Conservation (phyloP, 1,140 invertebrate genomes). For the Pseudoatta argentina region DNA sequence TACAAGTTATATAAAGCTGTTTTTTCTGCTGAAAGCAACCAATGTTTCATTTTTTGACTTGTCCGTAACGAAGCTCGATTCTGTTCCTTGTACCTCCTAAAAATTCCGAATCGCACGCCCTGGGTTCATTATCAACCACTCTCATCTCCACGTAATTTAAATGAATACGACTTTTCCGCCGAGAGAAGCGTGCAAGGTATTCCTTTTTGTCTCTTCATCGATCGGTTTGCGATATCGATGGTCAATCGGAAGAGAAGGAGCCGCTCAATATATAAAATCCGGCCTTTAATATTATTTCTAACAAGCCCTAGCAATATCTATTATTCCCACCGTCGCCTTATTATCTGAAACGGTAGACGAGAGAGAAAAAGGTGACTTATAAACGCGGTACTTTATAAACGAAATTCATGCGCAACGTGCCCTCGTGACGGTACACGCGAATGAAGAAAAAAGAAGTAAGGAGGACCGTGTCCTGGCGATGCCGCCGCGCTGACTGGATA, state of each 20-base stretch:
- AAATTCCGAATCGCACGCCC: constrained; percentile 43
- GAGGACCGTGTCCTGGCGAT: constrained; percentile 56
- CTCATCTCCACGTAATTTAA: constrained; percentile 61
- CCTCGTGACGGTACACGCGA: constrained; percentile 40
- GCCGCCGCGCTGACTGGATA: constrained; percentile 74
- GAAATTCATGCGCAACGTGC: constrained; percentile 73
- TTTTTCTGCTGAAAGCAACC: too few relatives aligned
- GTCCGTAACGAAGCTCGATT: constrained; percentile 19
- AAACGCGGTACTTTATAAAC: constrained; percentile 57
- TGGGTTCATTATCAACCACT: constrained; percentile 47
- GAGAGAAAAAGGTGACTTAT: constrained; percentile 46
- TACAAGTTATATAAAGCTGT: too few relatives aligned
- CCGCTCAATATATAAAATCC: constrained; percentile 64
- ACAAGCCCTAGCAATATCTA: constrained; percentile 66
- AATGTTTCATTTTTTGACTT: neutral
- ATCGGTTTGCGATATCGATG: constrained; percentile 52
- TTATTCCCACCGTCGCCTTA: constrained; percentile 69
- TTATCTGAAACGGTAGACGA: constrained; percentile 56
- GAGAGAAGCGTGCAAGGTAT: constrained; percentile 45
- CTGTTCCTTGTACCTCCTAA: constrained; percentile 33
- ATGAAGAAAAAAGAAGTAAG: constrained; percentile 36
- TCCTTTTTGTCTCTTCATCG: constrained; percentile 41
- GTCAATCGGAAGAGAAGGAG: constrained; percentile 26
- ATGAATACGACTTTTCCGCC: constrained; percentile 54
- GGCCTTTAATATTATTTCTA: constrained; percentile 58